Evolutionary conservation across 2,888 invertebrate genomes (phyloP).

Genomic region (Aspidapion aeneum): DNA sequence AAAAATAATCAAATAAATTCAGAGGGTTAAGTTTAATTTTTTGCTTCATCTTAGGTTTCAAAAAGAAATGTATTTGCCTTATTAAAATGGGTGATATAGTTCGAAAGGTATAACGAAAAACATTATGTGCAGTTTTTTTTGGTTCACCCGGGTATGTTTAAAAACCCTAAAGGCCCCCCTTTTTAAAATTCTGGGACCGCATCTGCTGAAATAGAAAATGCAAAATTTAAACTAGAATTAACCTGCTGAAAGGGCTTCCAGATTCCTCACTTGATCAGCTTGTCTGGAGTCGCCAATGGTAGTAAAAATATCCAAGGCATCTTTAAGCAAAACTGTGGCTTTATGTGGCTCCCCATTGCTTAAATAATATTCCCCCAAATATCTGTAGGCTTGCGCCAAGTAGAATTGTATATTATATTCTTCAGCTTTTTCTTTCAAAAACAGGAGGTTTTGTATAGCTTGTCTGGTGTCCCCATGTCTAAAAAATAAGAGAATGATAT

Average conservation of each 20-base stretch:
- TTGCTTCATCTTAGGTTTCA: not conserved
- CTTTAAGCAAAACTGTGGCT: constrained; percentile 38
- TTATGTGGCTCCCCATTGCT: constrained; percentile 35
- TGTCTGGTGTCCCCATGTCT: constrained; percentile 34
- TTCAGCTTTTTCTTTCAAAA: constrained; percentile 34
- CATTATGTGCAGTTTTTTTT: no score
- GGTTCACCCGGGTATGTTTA: no score
- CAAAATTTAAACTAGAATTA: no score
- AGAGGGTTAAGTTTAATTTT: not conserved
- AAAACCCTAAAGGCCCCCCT: no score
- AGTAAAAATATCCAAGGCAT: constrained; percentile 39
- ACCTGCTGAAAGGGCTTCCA: constrained; percentile 42
- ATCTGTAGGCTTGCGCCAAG: constrained; percentile 40
- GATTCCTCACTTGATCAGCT: constrained; percentile 37
- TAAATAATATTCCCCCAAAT: constrained; percentile 43
- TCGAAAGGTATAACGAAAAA: no score
- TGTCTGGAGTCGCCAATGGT: constrained; percentile 30
- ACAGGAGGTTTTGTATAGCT: constrained; percentile 34
- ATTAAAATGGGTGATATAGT: no score
- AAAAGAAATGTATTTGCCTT: no score
- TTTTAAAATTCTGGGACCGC: no score
- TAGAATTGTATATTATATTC: constrained; percentile 35
- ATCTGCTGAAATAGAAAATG: no score
- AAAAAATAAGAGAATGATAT: constrained; percentile 2
- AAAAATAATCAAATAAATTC: not conserved